Evolutionary conservation across 2,888 invertebrate genomes (phyloP).

Genomic region (Macropis europaea): DNA sequence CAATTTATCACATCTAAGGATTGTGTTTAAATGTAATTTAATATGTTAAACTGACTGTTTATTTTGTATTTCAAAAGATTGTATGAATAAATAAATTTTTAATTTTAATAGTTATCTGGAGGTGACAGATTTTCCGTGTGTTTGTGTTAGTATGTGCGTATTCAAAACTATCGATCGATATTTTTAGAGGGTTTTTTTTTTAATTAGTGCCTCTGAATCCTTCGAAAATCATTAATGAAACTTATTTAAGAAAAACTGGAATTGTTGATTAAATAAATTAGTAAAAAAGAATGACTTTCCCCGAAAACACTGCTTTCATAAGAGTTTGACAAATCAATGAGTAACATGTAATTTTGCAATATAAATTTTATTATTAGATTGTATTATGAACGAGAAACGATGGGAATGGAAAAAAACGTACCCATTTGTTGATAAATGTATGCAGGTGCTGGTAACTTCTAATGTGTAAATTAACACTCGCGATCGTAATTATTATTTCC

Average conservation of each 20-base stretch:
- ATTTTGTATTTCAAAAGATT: too few relatives aligned
- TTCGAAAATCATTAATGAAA: too few relatives aligned
- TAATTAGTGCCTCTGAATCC: conserved; percentile 34
- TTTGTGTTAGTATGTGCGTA: too few relatives aligned
- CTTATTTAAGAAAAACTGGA: neutral
- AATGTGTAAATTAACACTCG: neutral
- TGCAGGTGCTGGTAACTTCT: neutral
- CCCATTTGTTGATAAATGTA: neutral
- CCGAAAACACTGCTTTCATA: neutral
- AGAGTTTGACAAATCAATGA: neutral
- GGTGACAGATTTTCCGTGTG: too few relatives aligned
- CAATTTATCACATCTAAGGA: too few relatives aligned
- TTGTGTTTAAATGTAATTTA: too few relatives aligned
- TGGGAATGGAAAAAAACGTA: neutral
- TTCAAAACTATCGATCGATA: too few relatives aligned
- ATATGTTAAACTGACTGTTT: too few relatives aligned
- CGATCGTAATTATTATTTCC: neutral
- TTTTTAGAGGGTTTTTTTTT: too few relatives aligned
- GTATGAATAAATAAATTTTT: too few relatives aligned
- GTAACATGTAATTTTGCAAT: neutral
- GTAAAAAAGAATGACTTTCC: conserved; percentile 6
- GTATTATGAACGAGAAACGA: neutral
- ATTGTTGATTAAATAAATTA: neutral
- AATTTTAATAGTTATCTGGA: too few relatives aligned
- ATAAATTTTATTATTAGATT: neutral